Conservation (phyloP, 2,113 vertebrate genomes). For the Scortum barcoo region DNA sequence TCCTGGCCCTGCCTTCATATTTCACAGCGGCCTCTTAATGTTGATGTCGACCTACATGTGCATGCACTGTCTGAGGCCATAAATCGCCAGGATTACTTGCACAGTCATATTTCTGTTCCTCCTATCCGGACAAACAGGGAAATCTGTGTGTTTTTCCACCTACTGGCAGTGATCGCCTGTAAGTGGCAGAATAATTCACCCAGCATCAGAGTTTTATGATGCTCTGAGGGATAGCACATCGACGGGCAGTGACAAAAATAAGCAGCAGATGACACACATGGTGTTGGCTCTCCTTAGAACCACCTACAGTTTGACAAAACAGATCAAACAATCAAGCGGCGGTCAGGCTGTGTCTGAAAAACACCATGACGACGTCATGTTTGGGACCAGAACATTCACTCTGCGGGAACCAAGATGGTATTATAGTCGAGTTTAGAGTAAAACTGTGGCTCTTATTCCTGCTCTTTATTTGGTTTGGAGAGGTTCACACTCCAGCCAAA, state of each 20-base stretch:
- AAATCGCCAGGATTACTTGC: constrained; percentile 35
- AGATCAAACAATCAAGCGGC: background rate
- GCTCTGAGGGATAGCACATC: background rate
- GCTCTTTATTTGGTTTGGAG: too few species aligned
- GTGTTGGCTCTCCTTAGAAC: background rate
- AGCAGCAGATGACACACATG: background rate
- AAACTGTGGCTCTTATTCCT: too few species aligned
- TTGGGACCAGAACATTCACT: background rate
- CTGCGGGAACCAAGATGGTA: too few species aligned
- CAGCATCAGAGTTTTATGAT: constrained; percentile 39
- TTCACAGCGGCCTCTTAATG: constrained; percentile 40
- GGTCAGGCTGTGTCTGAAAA: background rate
- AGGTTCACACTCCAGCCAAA: too few species aligned
- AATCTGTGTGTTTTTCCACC: constrained; percentile 37
- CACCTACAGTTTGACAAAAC: background rate
- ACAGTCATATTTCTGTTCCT: constrained; percentile 49
- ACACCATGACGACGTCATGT: too few species aligned
- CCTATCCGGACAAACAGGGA: constrained; percentile 24
- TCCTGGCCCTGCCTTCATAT: constrained; percentile 38
- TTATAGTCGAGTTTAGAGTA: too few species aligned
- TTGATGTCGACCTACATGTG: constrained; percentile 16
- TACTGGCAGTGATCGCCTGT: constrained; percentile 27
- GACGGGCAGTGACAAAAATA: constrained; percentile 19
- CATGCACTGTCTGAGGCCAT: constrained; percentile 8
- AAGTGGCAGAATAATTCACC: constrained; percentile 61